Conservation (phyloP, 2,888 invertebrate genomes). For the Agrochola lota region DNA sequence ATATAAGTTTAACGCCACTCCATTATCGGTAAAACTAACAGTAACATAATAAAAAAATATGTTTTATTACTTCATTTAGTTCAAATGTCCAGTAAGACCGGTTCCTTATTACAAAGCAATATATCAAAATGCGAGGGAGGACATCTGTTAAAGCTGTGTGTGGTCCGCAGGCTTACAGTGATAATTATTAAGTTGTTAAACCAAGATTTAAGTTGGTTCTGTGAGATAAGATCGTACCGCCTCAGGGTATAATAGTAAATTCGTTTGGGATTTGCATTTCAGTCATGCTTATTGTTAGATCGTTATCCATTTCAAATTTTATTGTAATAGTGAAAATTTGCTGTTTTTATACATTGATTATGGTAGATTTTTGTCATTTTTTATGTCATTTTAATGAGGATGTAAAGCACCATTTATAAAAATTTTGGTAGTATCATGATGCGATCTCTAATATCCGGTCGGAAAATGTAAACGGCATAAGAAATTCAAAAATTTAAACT, state of each 20-base stretch:
- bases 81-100: conserved; percentile 37
- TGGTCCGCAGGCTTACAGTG: conserved; percentile 73
- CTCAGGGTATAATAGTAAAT: conserved; percentile 64
- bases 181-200: conserved; percentile 80
- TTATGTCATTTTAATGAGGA: not conserved
- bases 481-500: not conserved
- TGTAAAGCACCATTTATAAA: conserved; percentile 11
- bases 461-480: not conserved
- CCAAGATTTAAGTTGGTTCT: conserved; percentile 71
- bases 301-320: conserved; percentile 45
- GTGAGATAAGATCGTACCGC: conserved; percentile 70
- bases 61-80: conserved; percentile 42
- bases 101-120: conserved; percentile 67
- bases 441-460: not conserved
- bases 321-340: conserved; percentile 3
- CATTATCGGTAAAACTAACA: conserved; percentile 20
- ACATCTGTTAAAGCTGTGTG: conserved; percentile 77
- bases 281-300: conserved; percentile 67
- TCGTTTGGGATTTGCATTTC: conserved; percentile 67
- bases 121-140: conserved; percentile 79
- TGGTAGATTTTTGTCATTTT: not conserved
- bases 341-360: not conserved
- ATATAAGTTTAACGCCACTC: not conserved
- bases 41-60: conserved; percentile 5
- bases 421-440: not conserved